A percentile compares a stretch with the other conserved stretches of the same genome.
These are phyloP conservation scores for Delichon dasypus DNA, from an alignment of 2,797 vertebrate genomes.

Conservation along the genomic window DNA sequence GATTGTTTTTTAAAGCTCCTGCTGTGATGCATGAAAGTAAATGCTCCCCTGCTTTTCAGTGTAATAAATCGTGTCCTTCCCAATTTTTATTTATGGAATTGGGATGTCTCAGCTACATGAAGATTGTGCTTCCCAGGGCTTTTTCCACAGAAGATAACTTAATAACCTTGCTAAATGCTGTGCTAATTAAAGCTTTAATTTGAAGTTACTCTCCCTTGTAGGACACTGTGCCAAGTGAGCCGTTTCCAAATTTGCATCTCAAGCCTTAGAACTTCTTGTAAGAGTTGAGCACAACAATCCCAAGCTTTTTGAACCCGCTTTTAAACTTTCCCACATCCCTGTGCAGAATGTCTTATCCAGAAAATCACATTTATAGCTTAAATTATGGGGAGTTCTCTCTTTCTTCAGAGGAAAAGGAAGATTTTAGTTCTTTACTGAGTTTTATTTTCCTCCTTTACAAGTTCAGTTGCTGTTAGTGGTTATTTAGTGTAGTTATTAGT, in stretches of 20 bases:
- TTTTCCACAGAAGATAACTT: background rate
- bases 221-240: background rate
- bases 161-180: background rate
- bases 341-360: background rate
- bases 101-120: background rate
- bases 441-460: background rate
- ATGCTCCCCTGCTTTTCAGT: background rate
- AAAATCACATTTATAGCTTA: background rate
- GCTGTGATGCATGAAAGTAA: background rate
- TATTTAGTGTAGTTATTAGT: background rate
- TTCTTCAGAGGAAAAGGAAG: background rate
- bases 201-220: background rate
- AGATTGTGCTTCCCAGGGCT: background rate
- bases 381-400: background rate
- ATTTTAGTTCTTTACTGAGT: background rate
- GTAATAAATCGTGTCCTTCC: background rate
- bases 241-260: background rate
- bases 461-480: background rate
- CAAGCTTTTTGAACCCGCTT: background rate
- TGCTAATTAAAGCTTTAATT: background rate
- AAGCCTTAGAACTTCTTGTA: background rate
- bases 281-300: background rate
- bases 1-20: background rate
- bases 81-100: background rate
- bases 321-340: background rate